Evolutionary conservation across 2,113 vertebrate genomes (phyloP), one percentile per base, ranked within the genome.

Genomic region (Phyllostomus hastatus): DNA sequence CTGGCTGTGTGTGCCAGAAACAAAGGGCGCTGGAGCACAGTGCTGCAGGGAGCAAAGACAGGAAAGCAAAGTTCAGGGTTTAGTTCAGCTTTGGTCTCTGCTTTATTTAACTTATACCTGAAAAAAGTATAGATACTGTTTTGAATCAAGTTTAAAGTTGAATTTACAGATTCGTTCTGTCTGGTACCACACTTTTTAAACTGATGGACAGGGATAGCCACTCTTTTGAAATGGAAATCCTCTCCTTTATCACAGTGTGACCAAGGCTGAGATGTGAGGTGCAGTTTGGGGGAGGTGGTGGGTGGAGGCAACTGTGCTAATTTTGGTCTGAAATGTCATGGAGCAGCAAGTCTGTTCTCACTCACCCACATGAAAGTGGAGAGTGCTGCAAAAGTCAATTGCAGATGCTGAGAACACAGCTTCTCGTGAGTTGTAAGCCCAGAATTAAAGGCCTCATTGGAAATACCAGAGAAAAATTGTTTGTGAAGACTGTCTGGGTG

Each of bases 11-110:
- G 48, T 48, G 19, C 4, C 24, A 35, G 20, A 41, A 35, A 46
- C 57, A 73, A 15, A 57, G 20, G 6, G 28, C 61, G 1, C 24
- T 61, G 8, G 61, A 41, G 9, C 10, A 6, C 20, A 50, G 57
- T 1, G 6, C 26, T 1, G 6, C 26, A 76, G 9, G 20, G 5
- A 2, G 0, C 0, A 10, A 22, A 41, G 15, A n/a, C 7, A 54
- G 1, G 50, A 41, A 24, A 28, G 7, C 0, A 2, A 22, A 59
- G 57, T 26, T 5, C 10, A 4, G 10, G n/a, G 17, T 7, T 38
- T 35, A 14, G 10, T 10, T 88, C 35, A 22, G 2, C 12, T 61
- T 35, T 6, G 10, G 8, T 8, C 20, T 17, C 50, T 35, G 26
- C 31, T 70, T 31, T 5, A 16, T 31, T 48, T 57, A 57, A 50